A percentile compares a stretch with the other conserved stretches of the same genome.
phyloP scores from a whole-genome alignment of 1,140 invertebrate species.

The Asobara japonica region DNA sequence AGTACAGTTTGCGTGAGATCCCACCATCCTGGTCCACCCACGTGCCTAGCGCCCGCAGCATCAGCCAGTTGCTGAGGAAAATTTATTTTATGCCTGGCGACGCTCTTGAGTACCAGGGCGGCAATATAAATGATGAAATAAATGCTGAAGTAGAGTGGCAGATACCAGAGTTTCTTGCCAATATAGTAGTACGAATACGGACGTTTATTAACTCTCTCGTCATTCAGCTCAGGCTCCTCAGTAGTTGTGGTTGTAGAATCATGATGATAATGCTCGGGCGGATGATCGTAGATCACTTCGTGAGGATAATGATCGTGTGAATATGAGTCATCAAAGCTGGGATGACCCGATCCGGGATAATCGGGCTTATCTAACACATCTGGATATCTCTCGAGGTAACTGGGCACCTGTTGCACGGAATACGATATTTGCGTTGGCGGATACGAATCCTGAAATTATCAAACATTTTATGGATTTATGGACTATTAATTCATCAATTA shows the following conservation, averaged over 20 bases:
- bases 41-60: constrained; percentile 37
- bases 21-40: constrained; percentile 40
- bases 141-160: constrained; percentile 85
- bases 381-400: constrained; percentile 39
- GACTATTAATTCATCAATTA: no score
- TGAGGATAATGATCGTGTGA: constrained; percentile 59
- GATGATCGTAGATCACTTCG: constrained; percentile 58
- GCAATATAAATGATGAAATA: constrained; percentile 84
- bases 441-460: constrained; percentile 39
- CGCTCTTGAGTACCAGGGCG: constrained; percentile 80
- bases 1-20: constrained; percentile 42
- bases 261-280: constrained; percentile 56
- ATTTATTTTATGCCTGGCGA: constrained; percentile 78
- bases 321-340: constrained; percentile 35
- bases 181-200: constrained; percentile 84
- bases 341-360: constrained; percentile 41
- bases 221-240: constrained; percentile 68
- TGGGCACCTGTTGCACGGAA: constrained; percentile 35
- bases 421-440: constrained; percentile 15
- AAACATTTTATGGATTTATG: background rate
- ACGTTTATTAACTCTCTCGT: constrained; percentile 75
- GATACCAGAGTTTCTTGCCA: constrained; percentile 83
- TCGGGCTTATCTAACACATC: constrained; percentile 47
- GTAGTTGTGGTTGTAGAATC: constrained; percentile 59
- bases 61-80: constrained; percentile 58